Base-by-base conservation (phyloP, 2,113 vertebrate genomes). In the Pithys albifrons region DNA sequence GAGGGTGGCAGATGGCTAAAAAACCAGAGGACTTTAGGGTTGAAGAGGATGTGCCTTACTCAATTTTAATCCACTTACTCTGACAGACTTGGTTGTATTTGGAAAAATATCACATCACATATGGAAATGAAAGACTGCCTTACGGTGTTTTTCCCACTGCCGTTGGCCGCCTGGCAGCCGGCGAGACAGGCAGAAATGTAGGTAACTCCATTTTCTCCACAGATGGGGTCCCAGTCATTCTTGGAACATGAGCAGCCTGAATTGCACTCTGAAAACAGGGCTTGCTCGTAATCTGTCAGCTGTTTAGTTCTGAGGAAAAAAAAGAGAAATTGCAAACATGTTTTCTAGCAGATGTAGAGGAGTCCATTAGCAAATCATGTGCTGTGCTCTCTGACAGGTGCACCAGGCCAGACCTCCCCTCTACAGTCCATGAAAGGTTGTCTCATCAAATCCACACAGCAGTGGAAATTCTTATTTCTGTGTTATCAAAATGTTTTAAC, bases 141-240 rank as follows among this genome's bases (percentile, higher is more conserved):
- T 94, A 99, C 99, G 5, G 95, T 98, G 88, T 96, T 97, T 83
- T 96, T 98, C 52, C 99, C 99, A 14, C 82, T 98, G 82, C 98
- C 97, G 1, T 89, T 97, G 84, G 98, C 98, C 1, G 92, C 96
- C 58, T 76, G 98, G 95, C 99, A 99, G 54, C 99, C 99, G 2
- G 99, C 99, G 8, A 99, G 98, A 91, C 99, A 99, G 7, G 99
- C 98, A 0, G 99, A 99, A 35, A 97, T 41, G 3, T 99, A 99
- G 12, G 99, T 99, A 46, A 99, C 96, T 51, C 99, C 99, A 10
- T 99, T 97, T 46, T 98, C 98, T 12, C 99, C 99, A 37, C 99
- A 99, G 81, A 99, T 98, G 7, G 99, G 99, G 67, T 99, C 99
- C 99, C 99, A 99, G 69, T 98, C 97, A 0, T 92, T 97, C 51